These are phyloP conservation scores for Piaya cayana DNA, from an alignment of 2,113 vertebrate species.

Conservation along the genomic window DNA sequence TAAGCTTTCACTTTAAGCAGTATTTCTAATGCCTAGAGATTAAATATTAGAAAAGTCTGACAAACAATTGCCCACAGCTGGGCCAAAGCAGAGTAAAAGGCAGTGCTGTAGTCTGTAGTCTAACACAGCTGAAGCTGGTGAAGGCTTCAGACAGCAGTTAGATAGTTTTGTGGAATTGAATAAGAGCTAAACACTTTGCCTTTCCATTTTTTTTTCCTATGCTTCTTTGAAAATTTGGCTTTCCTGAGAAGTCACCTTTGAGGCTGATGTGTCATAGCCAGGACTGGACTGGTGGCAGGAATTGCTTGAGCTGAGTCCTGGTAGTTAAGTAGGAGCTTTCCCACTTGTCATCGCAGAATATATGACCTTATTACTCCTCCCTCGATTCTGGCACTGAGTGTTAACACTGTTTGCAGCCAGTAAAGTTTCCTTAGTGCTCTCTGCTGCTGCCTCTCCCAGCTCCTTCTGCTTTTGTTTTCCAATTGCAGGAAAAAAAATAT, in stretches of 20 bases:
- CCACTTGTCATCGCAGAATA: slow-evolving; percentile 64
- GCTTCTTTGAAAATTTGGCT: not conserved
- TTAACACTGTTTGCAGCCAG: slow-evolving; percentile 38
- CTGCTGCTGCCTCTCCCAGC: not conserved
- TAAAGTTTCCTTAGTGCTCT: slow-evolving; percentile 34
- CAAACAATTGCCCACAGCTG: not conserved
- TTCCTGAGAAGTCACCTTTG: not conserved
- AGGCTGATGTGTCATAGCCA: not conserved
- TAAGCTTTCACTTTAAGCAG: not conserved
- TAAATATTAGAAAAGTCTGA: not conserved
- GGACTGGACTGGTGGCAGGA: not conserved
- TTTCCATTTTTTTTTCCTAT: not conserved
- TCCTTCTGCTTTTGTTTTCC: slow-evolving; percentile 43
- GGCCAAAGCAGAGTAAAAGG: not conserved
- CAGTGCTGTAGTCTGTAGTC: not conserved
- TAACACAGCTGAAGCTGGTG: not conserved
- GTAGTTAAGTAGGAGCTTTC: slow-evolving; percentile 56
- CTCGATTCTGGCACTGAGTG: slow-evolving; percentile 27
- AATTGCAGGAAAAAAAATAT: not conserved
- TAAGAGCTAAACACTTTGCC: not conserved
- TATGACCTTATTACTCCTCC: slow-evolving; percentile 54
- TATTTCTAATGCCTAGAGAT: not conserved
- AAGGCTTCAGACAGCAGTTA: not conserved
- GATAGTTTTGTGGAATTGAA: not conserved
- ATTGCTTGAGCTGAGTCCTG: slow-evolving; percentile 5